phyloP scores from a whole-genome alignment of 2,888 invertebrate genomes.

The Nomada lathburiana region DNA sequence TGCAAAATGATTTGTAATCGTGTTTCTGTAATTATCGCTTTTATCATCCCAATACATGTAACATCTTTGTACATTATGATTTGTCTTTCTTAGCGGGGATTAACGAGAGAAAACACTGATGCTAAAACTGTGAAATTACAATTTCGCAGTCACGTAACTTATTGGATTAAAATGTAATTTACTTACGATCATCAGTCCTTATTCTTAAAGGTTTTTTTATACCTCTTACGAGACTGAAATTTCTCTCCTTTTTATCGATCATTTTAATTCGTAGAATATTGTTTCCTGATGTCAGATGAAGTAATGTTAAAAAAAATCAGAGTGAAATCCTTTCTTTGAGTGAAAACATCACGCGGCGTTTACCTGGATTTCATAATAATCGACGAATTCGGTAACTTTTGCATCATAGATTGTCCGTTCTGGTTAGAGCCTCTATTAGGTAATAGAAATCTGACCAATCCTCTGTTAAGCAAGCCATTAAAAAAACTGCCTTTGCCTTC shows the following conservation, averaged over 20 bases:
- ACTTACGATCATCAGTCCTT: background rate
- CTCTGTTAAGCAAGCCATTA: background rate
- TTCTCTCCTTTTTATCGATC: background rate
- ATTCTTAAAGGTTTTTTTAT: background rate
- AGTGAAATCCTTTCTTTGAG: slow-evolving; percentile 24
- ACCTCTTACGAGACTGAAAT: background rate
- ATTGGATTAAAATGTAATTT: background rate
- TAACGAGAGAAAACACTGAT: background rate
- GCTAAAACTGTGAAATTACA: background rate
- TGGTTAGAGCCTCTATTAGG: slow-evolving; percentile 6
- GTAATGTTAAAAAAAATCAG: background rate
- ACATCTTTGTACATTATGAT: no score
- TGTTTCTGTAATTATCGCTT: no score
- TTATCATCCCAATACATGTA: no score
- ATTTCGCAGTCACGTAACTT: background rate
- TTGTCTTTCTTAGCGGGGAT: no score
- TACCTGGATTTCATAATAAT: slow-evolving; percentile 24
- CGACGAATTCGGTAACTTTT: slow-evolving; percentile 29
- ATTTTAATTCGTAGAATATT: background rate
- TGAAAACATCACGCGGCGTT: slow-evolving; percentile 17
- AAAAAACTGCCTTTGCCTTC: background rate
- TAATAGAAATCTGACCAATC: slow-evolving; percentile 19
- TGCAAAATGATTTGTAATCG: no score
- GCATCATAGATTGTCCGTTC: slow-evolving; percentile 8
- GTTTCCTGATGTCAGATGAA: background rate